These are phyloP conservation scores for Odontomachus brunneus DNA, from an alignment of 1,140 invertebrate genomes.

Conservation along the genomic window DNA sequence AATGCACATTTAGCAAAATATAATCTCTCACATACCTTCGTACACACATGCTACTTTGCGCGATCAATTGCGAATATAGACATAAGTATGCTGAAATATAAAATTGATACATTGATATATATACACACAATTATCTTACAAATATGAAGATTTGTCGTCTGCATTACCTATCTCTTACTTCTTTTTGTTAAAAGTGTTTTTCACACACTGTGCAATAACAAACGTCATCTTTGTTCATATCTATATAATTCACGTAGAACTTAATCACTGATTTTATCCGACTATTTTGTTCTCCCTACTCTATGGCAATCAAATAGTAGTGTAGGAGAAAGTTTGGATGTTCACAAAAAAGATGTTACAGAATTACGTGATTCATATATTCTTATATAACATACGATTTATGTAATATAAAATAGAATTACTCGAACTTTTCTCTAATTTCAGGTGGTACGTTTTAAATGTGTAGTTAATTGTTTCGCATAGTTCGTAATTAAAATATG, in stretches of 20 bases:
- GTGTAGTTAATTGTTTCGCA: constrained; percentile 65
- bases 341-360: constrained; percentile 59
- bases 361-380: constrained; percentile 65
- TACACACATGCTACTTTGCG: background rate
- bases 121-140: constrained; percentile 1
- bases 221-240: background rate
- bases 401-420: constrained; percentile 66
- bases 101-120: constrained; percentile 7
- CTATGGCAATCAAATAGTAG: constrained; percentile 65
- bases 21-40: background rate
- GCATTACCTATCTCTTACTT: constrained; percentile 56
- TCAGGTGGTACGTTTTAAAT: constrained; percentile 72
- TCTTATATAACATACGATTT: constrained; percentile 63
- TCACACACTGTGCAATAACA: constrained; percentile 67
- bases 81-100: constrained; percentile 7
- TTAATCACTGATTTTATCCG: background rate
- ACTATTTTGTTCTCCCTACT: constrained; percentile 42
- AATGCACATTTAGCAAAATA: constrained; percentile 14
- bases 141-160: constrained; percentile 18
- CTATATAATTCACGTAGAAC: constrained; percentile 31
- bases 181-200: constrained; percentile 34
- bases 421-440: constrained; percentile 68
- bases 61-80: background rate
- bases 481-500: constrained; percentile 61
- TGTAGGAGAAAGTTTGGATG: constrained; percentile 63